A percentile compares a stretch with the other conserved stretches of the same genome.
phyloP scores from a whole-genome alignment of 2,797 vertebrate genomes.

The Gorsachius magnificus region DNA sequence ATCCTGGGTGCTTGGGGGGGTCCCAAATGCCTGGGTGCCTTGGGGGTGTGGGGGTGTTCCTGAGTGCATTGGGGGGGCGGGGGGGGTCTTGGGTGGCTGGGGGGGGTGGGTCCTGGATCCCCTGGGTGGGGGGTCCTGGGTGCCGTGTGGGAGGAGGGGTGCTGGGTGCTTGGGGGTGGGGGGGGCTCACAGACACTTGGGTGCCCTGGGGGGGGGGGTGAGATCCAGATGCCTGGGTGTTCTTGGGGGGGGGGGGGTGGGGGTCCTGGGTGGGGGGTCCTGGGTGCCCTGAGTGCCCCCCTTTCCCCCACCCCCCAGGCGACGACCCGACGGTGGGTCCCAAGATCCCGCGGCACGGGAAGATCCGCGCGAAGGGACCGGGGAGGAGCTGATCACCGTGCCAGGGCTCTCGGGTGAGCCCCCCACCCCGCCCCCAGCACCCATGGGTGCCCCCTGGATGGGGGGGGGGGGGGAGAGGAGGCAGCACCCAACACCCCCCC shows the following conservation, averaged over 20 bases:
- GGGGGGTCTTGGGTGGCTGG: too few relatives aligned
- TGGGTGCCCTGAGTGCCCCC: not conserved
- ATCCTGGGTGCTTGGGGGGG: too few relatives aligned
- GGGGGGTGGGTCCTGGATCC: too few relatives aligned
- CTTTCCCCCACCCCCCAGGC: slow-evolving; percentile 32
- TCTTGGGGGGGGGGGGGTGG: too few relatives aligned
- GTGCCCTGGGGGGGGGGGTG: too few relatives aligned
- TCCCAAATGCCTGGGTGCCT: too few relatives aligned
- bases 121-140: too few relatives aligned
- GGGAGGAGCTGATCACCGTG: slow-evolving; percentile 82
- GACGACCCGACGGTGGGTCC: slow-evolving; percentile 85
- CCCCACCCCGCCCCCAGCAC: not conserved
- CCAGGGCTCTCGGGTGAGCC: slow-evolving; percentile 47
- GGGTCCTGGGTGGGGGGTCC: not conserved
- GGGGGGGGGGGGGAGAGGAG: not conserved
- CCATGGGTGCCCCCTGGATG: not conserved
- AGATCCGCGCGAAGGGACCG: slow-evolving; percentile 92
- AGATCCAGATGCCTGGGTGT: not conserved
- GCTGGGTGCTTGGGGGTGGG: not conserved
- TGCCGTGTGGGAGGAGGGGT: too few relatives aligned
- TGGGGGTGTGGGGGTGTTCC: too few relatives aligned
- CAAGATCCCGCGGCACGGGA: slow-evolving; percentile 92
- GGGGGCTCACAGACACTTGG: too few relatives aligned
- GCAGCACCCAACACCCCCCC: too few relatives aligned
- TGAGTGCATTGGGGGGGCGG: too few relatives aligned